phyloP scores from a whole-genome alignment of 1,140 invertebrate genomes.

The Hycleus cichorii region DNA sequence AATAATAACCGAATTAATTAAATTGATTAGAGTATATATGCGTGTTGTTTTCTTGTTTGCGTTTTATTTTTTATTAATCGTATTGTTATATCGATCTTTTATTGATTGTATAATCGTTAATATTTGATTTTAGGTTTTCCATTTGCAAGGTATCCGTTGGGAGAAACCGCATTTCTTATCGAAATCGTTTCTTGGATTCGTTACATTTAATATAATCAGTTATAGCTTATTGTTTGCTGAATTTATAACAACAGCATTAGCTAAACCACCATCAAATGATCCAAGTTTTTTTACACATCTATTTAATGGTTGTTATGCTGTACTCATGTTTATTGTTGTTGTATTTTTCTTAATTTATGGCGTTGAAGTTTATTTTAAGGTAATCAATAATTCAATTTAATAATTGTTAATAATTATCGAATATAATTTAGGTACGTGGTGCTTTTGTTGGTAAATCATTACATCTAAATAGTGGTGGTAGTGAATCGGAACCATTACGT shows the following conservation, averaged over 20 bases:
- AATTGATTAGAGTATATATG: too few species aligned
- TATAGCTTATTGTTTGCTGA: conserved; percentile 81
- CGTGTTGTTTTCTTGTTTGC: too few species aligned
- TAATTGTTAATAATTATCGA: not conserved
- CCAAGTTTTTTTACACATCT: conserved; percentile 72
- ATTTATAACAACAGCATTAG: conserved; percentile 62
- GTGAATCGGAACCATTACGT: conserved; percentile 37
- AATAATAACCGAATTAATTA: too few species aligned
- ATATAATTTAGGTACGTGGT: conserved; percentile 36
- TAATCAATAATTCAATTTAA: conserved; percentile 40
- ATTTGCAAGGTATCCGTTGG: conserved; percentile 77
- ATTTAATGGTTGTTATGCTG: conserved; percentile 88
- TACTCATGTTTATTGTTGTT: conserved; percentile 82
- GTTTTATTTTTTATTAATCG: too few species aligned
- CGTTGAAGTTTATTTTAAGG: conserved; percentile 91
- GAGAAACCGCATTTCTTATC: conserved; percentile 84
- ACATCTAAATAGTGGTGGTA: conserved; percentile 35
- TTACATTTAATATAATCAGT: conserved; percentile 82
- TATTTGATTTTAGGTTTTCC: conserved; percentile 65
- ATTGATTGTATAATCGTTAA: not conserved
- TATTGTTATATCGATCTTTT: too few species aligned
- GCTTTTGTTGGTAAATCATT: conserved; percentile 42
- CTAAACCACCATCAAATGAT: conserved; percentile 54
- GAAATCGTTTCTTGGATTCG: conserved; percentile 88
- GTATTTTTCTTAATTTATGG: conserved; percentile 93